Evolutionary conservation across 2,113 vertebrate species (phyloP), one percentile per base, ranked within the genome.

Genomic region (Callaeas wilsoni): DNA sequence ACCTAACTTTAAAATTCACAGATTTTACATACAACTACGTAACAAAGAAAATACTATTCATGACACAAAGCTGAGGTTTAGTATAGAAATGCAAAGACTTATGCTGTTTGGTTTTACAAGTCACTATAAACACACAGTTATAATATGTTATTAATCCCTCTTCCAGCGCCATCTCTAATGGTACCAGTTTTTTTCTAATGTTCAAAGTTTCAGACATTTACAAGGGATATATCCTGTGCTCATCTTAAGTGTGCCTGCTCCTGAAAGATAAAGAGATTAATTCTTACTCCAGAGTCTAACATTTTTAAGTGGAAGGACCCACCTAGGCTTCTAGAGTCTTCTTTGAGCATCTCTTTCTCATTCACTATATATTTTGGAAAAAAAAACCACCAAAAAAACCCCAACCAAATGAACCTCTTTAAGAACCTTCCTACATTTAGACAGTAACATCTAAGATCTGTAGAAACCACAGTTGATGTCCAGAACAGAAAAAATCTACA

Each of bases 1-100:
- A 84, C 30, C 76, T 96, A 93, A 92, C 83, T 96, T 97, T 80
- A 97, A 96, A 97, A 98, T 91, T 84, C 56, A n/a, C 67, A 94
- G 56, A 87, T 96, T 52, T 97, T 96, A 96, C 41, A 60, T 18
- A 84, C 94, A 86, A 97, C 95, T 94, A 96, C 52, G 60, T 93
- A 93, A 97, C 89, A 96, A 95, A 94, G 82, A 95, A 96, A 97
- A 95, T 8, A 94, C 56, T 65, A 93, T 75, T 90, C 50, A 33
- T 59, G 67, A 90, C 74, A 97, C 74, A 97, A 96, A 96, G 53
- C 68, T 95, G 7, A 39, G 80, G 92, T 97, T 96, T 95, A 94
- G 78, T 65, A 71, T 2, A 70, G 57, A 84, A 76, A 52, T 84
- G 41, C 60, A 96, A 95, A 94, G 41, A 46, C 73, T 90, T 75